Percentiles rank a stretch among this genome's conserved stretches.
phyloP scores from a whole-genome alignment of 23 tunicate genomes.

The Styela clava region DNA sequence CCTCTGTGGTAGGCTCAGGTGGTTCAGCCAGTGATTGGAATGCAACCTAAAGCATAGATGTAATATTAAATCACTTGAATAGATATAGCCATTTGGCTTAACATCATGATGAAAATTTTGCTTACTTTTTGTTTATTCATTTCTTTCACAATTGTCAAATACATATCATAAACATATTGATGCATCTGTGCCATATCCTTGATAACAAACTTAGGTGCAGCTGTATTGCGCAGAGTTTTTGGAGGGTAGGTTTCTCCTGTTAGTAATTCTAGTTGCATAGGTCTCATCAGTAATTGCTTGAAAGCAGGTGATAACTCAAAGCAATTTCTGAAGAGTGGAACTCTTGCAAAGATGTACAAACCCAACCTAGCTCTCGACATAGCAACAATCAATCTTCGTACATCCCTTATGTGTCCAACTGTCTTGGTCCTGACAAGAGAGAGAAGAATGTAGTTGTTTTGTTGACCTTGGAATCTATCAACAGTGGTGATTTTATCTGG shows the following conservation, averaged over 20 bases:
- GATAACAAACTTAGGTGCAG: conserved; percentile 25
- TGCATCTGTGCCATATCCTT: conserved; percentile 89
- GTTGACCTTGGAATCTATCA: conserved; percentile 99
- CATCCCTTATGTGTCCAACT: conserved; percentile 97
- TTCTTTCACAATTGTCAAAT: conserved; percentile 44
- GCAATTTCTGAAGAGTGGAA: conserved; percentile 89
- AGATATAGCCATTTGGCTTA: too few species aligned
- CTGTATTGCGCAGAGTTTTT: conserved; percentile 4
- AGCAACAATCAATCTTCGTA: conserved; percentile 96
- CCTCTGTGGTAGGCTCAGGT: neutral
- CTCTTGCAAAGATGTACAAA: conserved; percentile 83
- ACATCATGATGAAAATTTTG: neutral
- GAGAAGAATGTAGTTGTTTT: conserved; percentile 95
- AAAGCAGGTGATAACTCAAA: conserved; percentile 90
- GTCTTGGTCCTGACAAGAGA: conserved; percentile 92
- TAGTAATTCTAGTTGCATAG: conserved; percentile 50
- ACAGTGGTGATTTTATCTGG: conserved; percentile 98
- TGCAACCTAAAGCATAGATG: neutral
- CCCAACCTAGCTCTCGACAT: conserved; percentile 98
- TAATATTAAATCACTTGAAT: too few species aligned
- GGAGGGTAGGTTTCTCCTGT: conserved; percentile 59
- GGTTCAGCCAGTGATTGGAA: neutral
- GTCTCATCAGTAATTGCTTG: conserved; percentile 65
- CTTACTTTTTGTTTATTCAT: conserved; percentile 36
- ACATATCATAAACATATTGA: conserved; percentile 87